phyloP scores from a whole-genome alignment of 2,888 invertebrate genomes.

The Pocota personata region DNA sequence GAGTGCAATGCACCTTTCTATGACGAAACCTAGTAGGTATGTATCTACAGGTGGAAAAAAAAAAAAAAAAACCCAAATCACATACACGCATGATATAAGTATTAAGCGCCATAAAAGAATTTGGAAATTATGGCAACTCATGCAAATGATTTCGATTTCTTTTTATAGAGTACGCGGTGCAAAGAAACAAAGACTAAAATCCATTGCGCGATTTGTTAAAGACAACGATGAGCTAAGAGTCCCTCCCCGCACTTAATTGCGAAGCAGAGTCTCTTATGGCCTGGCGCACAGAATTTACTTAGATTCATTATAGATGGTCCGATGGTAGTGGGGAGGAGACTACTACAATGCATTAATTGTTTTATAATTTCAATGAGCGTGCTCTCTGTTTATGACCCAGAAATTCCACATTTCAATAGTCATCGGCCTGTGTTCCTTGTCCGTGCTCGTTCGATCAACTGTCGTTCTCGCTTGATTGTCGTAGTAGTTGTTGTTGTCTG shows the following conservation, averaged over 20 bases:
- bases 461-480: not conserved
- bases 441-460: slow-evolving; percentile 14
- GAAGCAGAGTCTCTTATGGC: not conserved
- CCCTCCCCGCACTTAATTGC: not conserved
- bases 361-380: slow-evolving; percentile 54
- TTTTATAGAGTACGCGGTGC: slow-evolving; percentile 7
- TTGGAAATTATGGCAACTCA: slow-evolving; percentile 33
- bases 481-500: not conserved
- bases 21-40: not conserved
- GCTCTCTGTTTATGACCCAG: slow-evolving; percentile 53
- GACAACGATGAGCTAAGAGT: not conserved
- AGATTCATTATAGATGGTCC: not conserved
- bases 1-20: slow-evolving; percentile 28
- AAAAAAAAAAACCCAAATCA: no score
- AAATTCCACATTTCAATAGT: slow-evolving; percentile 67
- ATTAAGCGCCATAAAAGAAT: slow-evolving; percentile 13
- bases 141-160: slow-evolving; percentile 44
- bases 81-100: not conserved
- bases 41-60: no score
- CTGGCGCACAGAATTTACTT: not conserved
- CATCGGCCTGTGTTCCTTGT: slow-evolving; percentile 23
- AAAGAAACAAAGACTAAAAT: not conserved
- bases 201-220: not conserved
- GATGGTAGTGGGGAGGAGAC: not conserved
- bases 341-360: slow-evolving; percentile 57